phyloP scores from a whole-genome alignment of 2,797 vertebrate species.

The Allobates femoralis region DNA sequence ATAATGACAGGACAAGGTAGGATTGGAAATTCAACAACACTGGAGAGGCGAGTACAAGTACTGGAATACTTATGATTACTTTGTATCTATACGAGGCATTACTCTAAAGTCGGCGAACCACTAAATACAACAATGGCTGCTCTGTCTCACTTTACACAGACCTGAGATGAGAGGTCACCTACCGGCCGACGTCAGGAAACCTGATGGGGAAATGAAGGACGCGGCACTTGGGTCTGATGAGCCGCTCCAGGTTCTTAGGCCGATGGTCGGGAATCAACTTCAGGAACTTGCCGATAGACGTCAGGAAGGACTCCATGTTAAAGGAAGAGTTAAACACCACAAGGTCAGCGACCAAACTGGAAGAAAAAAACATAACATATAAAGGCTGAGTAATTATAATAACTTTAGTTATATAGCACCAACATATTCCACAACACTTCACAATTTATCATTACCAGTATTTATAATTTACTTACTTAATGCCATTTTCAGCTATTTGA shows the following conservation, averaged over 20 bases:
- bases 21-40: too few relatives aligned
- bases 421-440: too few relatives aligned
- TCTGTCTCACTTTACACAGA: too few relatives aligned
- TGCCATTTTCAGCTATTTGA: neutral
- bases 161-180: conserved; percentile 66
- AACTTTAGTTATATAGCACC: too few relatives aligned
- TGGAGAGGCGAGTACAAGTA: too few relatives aligned
- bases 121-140: too few relatives aligned
- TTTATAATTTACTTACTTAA: neutral
- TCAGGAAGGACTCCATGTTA: conserved; percentile 94
- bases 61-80: too few relatives aligned
- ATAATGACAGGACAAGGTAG: too few relatives aligned
- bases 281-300: conserved; percentile 86
- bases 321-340: conserved; percentile 93
- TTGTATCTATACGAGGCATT: too few relatives aligned
- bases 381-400: neutral
- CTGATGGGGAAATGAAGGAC: conserved; percentile 90
- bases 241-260: conserved; percentile 83
- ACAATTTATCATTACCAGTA: too few relatives aligned
- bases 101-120: neutral
- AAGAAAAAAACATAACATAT: neutral
- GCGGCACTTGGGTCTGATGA: conserved; percentile 88
- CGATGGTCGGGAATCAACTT: conserved; percentile 93
- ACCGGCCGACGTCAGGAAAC: conserved; percentile 89
- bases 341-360: conserved; percentile 88